A percentile compares a stretch with the other conserved stretches of the same genome.
These are phyloP conservation scores for Aurelia aurita complex sp. Pacific DNA, from an alignment of 30 jellyfish, hydroid and myxozoan species.

Conservation along the genomic window DNA sequence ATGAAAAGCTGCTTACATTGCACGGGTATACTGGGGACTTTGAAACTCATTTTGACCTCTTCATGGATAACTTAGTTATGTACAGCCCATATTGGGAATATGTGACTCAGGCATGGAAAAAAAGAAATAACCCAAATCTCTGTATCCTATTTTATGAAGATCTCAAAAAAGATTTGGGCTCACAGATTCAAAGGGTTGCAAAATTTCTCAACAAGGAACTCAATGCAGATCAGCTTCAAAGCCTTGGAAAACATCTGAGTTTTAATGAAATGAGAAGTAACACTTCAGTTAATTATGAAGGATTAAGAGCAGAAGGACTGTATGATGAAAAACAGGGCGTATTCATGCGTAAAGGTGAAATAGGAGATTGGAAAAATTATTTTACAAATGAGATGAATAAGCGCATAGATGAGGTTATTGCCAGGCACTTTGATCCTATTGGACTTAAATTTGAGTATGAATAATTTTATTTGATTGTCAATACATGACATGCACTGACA, in stretches of 20 bases:
- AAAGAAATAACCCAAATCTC: no score
- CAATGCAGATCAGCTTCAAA: no score
- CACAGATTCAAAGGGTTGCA: no score
- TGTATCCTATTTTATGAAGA: no score
- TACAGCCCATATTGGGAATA: no score
- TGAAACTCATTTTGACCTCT: constrained; percentile 8
- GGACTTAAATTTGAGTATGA: constrained; percentile 48
- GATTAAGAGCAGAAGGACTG: no score
- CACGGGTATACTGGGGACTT: constrained; percentile 14
- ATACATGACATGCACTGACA: background rate
- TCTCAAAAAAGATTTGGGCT: no score
- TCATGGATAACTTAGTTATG: background rate
- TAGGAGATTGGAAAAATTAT: constrained; percentile 51
- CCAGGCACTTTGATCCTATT: constrained; percentile 22
- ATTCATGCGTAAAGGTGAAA: constrained; percentile 42
- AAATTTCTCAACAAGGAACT: no score
- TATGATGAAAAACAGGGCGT: background rate
- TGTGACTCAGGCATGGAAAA: no score
- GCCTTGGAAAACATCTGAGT: no score
- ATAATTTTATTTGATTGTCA: background rate
- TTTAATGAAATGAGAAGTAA: no score
- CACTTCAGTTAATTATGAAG: no score
- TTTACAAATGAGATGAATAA: constrained; percentile 46
- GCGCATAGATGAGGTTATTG: constrained; percentile 33
- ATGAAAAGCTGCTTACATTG: background rate